Conservation (phyloP, 2,888 invertebrate species). For the Perdita meconis region DNA sequence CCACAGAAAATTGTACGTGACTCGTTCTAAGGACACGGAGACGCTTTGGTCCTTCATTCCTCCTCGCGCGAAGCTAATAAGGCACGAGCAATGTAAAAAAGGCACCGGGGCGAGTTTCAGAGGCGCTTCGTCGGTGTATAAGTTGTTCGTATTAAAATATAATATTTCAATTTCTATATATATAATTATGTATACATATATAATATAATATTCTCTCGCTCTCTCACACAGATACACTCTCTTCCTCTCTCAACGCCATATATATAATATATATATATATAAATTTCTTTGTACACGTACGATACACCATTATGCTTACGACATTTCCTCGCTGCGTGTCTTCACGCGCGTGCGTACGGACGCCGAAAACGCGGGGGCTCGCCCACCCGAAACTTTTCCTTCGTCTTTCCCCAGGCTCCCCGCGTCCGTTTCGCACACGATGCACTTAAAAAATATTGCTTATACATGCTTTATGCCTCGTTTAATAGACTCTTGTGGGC, state of each 20-base stretch:
- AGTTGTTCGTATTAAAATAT: constrained; percentile 76
- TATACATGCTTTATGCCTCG: constrained; percentile 71
- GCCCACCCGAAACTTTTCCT: constrained; percentile 65
- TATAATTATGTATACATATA: constrained; percentile 47
- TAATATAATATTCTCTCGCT: constrained; percentile 21
- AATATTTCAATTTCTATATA: constrained; percentile 73
- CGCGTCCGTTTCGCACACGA: constrained; percentile 43
- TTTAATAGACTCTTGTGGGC: constrained; percentile 81
- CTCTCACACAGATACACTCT: constrained; percentile 5
- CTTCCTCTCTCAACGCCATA: constrained; percentile 29
- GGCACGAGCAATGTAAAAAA: constrained; percentile 71
- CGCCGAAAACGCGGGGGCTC: constrained; percentile 65
- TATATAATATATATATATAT: too few species aligned
- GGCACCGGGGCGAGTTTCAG: constrained; percentile 66
- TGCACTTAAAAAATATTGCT: constrained; percentile 77
- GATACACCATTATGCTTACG: constrained; percentile 63
- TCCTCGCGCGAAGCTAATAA: constrained; percentile 67
- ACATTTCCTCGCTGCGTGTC: constrained; percentile 42
- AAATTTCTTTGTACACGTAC: constrained; percentile 62
- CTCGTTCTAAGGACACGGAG: constrained; percentile 53
- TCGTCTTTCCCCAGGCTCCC: neutral
- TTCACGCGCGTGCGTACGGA: constrained; percentile 30
- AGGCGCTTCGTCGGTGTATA: constrained; percentile 60
- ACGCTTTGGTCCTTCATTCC: constrained; percentile 69
- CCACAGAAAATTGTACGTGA: constrained; percentile 31